Evolutionary conservation across 2,113 vertebrate genomes (phyloP).

Genomic region (Globicephala melas): DNA sequence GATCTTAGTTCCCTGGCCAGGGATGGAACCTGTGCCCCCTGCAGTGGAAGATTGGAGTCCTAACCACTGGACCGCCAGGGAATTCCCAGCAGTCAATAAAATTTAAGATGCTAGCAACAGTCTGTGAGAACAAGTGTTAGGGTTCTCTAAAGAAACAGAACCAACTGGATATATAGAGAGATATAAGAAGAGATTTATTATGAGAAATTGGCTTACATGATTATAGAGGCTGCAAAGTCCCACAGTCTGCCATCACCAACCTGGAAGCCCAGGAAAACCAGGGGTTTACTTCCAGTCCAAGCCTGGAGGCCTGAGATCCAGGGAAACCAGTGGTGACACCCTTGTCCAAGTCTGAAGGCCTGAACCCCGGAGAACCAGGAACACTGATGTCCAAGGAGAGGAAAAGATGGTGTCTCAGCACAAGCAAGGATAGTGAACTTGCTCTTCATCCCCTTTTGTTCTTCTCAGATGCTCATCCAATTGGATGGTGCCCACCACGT

Average conservation of each 20-base stretch:
- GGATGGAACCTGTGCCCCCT: neutral
- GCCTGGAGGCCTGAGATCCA: neutral
- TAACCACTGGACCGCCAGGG: neutral
- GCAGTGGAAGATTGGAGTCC: neutral
- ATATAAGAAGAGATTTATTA: too few relatives aligned
- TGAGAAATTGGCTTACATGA: neutral
- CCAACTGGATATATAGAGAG: too few relatives aligned
- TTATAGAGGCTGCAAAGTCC: neutral
- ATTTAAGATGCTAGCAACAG: neutral
- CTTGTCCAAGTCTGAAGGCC: neutral
- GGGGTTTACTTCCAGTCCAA: neutral
- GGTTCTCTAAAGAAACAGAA: too few relatives aligned
- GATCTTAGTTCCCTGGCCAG: neutral
- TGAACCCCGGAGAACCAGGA: neutral
- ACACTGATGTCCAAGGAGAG: neutral
- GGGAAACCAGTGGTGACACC: neutral
- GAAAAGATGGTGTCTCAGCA: neutral
- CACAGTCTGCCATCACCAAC: neutral
- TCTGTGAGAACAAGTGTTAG: too few relatives aligned
- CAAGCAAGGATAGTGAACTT: neutral
- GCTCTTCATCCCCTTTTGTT: neutral
- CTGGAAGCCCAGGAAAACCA: neutral
- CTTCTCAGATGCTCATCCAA: neutral
- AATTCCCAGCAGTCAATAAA: neutral
- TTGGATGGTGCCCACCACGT: neutral